phyloP scores from a whole-genome alignment of 2,888 invertebrate genomes.

The Chymomyza amoena region DNA sequence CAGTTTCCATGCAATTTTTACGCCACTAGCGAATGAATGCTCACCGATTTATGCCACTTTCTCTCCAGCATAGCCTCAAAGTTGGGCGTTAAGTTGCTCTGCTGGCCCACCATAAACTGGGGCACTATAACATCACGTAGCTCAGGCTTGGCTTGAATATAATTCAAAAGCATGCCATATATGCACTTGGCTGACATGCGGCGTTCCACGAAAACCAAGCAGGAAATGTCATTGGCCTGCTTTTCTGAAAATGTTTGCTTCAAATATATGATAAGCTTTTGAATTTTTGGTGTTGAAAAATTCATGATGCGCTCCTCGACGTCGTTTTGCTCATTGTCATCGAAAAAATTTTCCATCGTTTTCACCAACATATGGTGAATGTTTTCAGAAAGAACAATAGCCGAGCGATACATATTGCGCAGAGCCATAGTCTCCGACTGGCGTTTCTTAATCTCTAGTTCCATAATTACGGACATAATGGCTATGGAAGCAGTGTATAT shows the following conservation, averaged over 20 bases:
- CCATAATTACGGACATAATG: slow-evolving; percentile 82
- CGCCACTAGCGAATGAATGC: not conserved
- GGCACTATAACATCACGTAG: slow-evolving; percentile 81
- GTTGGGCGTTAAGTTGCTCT: slow-evolving; percentile 50
- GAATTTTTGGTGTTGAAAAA: slow-evolving; percentile 84
- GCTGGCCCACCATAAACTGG: slow-evolving; percentile 85
- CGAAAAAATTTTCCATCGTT: slow-evolving; percentile 76
- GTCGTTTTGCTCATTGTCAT: slow-evolving; percentile 54
- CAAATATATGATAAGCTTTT: slow-evolving; percentile 82
- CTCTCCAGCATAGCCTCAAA: slow-evolving; percentile 68
- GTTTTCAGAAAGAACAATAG: slow-evolving; percentile 74
- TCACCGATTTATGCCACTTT: slow-evolving; percentile 68
- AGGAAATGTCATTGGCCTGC: slow-evolving; percentile 70
- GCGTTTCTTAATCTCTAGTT: slow-evolving; percentile 83
- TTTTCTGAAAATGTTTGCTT: slow-evolving; percentile 80
- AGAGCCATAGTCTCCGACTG: slow-evolving; percentile 79
- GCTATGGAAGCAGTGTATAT: slow-evolving; percentile 82
- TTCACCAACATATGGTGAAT: slow-evolving; percentile 80
- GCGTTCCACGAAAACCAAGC: slow-evolving; percentile 76
- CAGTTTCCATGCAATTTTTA: not conserved
- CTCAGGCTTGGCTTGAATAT: slow-evolving; percentile 78
- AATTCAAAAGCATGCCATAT: slow-evolving; percentile 83
- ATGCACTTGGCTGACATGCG: slow-evolving; percentile 88
- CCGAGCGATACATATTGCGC: slow-evolving; percentile 62
- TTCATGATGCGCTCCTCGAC: slow-evolving; percentile 78